phyloP scores from a whole-genome alignment of 1,140 invertebrate genomes.

The Forficula auricularia region DNA sequence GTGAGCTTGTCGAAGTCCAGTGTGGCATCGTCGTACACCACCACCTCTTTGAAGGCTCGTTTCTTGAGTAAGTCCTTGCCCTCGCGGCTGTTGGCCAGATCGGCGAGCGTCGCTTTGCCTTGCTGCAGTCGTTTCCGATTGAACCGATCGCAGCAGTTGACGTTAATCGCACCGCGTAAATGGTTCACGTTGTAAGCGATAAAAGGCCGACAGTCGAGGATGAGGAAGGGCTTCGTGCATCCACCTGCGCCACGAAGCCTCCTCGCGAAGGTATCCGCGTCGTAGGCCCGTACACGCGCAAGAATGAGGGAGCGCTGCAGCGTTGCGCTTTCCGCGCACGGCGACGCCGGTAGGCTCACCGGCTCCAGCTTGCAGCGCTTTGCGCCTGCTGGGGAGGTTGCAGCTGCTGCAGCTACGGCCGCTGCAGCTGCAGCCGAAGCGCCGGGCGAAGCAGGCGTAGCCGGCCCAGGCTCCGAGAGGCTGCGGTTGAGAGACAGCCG shows the following conservation, averaged over 20 bases:
- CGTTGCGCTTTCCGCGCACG: constrained; percentile 34
- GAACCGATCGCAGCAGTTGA: constrained; percentile 57
- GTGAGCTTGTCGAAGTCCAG: constrained; percentile 39
- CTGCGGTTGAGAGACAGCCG: constrained; percentile 39
- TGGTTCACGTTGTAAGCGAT: constrained; percentile 53
- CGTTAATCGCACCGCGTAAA: constrained; percentile 51
- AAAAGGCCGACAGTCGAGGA: constrained; percentile 56
- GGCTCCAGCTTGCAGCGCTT: constrained; percentile 39
- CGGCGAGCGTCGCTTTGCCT: constrained; percentile 45
- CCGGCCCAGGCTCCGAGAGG: constrained; percentile 38
- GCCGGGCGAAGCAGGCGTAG: constrained; percentile 15
- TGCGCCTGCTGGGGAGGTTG: constrained; percentile 15
- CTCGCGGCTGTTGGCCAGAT: constrained; percentile 41
- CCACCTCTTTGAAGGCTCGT: constrained; percentile 36
- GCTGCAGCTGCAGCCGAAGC: constrained; percentile 12
- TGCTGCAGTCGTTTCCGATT: constrained; percentile 47
- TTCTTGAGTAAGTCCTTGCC: constrained; percentile 44
- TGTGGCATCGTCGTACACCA: constrained; percentile 51
- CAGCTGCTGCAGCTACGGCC: constrained; percentile 12
- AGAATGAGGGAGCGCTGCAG: constrained; percentile 32
- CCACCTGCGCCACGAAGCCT: constrained; percentile 10
- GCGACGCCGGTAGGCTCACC: constrained; percentile 34
- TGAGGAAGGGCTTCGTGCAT: constrained; percentile 25
- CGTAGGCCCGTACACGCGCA: constrained; percentile 22
- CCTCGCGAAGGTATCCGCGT: constrained; percentile 18